These are phyloP conservation scores for Coelopa pilipes DNA, from an alignment of 2,888 invertebrate genomes.

Conservation along the genomic window DNA sequence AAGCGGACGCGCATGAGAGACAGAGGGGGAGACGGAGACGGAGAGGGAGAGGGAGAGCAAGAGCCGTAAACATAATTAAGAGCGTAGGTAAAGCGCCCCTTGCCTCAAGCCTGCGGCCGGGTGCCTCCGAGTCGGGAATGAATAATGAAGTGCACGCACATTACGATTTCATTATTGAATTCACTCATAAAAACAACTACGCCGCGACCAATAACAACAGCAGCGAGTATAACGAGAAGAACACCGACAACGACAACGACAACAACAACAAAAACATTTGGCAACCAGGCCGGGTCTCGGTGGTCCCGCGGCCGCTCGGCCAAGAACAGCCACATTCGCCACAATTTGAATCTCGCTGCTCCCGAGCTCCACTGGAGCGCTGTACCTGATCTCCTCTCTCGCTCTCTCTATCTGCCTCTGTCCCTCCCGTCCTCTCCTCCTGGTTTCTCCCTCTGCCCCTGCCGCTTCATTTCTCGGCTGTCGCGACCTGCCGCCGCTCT, in stretches of 20 bases:
- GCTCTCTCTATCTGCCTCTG: too few species aligned
- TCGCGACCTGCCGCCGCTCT: not conserved
- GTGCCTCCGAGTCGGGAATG: slow-evolving; percentile 47
- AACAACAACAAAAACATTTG: not conserved
- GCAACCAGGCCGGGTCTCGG: not conserved
- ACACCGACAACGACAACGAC: not conserved
- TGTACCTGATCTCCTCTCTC: too few species aligned
- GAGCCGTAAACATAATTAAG: slow-evolving; percentile 51
- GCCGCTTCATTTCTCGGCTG: not conserved
- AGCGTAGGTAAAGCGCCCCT: slow-evolving; percentile 43
- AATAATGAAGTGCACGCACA: slow-evolving; percentile 57
- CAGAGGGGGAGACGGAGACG: not conserved
- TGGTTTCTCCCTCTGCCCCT: too few species aligned
- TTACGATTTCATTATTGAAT: slow-evolving; percentile 43
- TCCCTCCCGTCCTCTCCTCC: too few species aligned
- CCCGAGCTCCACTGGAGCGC: not conserved
- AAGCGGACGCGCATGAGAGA: slow-evolving; percentile 13
- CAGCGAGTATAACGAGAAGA: not conserved
- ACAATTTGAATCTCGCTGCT: slow-evolving; percentile 34
- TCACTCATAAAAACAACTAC: slow-evolving; percentile 20
- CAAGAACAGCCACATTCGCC: not conserved
- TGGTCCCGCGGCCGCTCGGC: too few species aligned
- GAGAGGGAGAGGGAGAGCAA: not conserved
- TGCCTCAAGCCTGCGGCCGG: slow-evolving; percentile 2
- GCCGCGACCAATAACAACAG: slow-evolving; percentile 30